Evolutionary conservation across 2,113 vertebrate species (phyloP).

Genomic region (Melanostigma gelatinosum): DNA sequence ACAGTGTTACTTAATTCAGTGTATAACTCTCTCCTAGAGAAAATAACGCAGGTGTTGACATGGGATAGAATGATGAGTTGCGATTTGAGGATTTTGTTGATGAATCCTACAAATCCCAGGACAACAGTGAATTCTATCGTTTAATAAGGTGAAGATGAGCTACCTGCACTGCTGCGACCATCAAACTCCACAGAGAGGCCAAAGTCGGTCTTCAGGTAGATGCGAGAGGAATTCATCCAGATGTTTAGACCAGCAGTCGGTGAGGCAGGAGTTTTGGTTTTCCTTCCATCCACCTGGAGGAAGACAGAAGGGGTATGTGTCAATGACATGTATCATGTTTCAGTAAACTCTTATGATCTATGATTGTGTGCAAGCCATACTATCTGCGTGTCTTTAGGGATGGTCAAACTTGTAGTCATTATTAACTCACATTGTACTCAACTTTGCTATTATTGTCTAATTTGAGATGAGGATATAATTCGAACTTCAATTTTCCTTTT

Average conservation of each 20-base stretch:
- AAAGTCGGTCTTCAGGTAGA: conserved; percentile 87
- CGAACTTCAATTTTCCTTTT: neutral
- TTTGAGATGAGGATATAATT: no score
- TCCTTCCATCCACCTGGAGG: conserved; percentile 83
- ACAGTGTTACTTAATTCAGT: neutral
- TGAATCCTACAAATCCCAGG: neutral
- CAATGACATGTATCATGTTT: neutral
- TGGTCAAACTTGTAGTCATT: no score
- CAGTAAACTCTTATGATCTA: neutral
- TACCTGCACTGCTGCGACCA: conserved; percentile 83
- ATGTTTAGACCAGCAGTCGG: conserved; percentile 83
- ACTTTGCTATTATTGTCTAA: no score
- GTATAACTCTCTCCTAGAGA: neutral
- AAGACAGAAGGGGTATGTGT: neutral
- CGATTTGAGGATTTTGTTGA: neutral
- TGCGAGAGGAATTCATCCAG: conserved; percentile 68
- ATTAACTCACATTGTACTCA: no score
- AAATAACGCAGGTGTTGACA: neutral
- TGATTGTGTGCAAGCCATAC: neutral
- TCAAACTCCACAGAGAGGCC: conserved; percentile 86
- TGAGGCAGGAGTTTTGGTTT: conserved; percentile 69
- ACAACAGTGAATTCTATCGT: neutral
- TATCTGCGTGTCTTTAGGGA: neutral
- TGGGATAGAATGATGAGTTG: neutral
- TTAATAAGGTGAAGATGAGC: neutral